Percentiles rank a stretch among this genome's conserved stretches.
These are phyloP conservation scores for Aporophyla lueneburgensis DNA, from an alignment of 2,888 invertebrate genomes.

Conservation along the genomic window DNA sequence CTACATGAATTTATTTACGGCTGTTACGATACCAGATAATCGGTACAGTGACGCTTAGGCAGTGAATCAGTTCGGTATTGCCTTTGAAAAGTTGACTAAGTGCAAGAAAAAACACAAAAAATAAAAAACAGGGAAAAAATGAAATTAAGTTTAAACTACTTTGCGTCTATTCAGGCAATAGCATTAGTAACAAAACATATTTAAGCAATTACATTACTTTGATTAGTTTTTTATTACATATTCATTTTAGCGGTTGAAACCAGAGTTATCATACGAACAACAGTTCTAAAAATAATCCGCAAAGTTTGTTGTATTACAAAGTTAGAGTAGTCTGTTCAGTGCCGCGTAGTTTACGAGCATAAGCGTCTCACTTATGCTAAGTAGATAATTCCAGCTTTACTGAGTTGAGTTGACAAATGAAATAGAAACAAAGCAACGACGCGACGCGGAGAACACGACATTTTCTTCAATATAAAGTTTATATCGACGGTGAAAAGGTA, in stretches of 20 bases:
- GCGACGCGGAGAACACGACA: not conserved
- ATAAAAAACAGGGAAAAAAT: too few relatives aligned
- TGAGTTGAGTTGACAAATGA: constrained; percentile 58
- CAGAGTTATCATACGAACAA: constrained; percentile 35
- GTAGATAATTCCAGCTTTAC: constrained; percentile 59
- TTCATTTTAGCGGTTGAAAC: constrained; percentile 30
- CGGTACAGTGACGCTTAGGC: constrained; percentile 7
- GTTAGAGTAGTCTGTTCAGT: constrained; percentile 51
- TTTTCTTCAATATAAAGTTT: constrained; percentile 28
- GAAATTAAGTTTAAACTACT: not conserved
- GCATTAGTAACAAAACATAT: not conserved
- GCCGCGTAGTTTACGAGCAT: constrained; percentile 53
- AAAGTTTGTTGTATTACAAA: constrained; percentile 60
- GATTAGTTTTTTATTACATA: not conserved
- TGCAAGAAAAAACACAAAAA: not conserved
- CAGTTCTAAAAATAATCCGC: constrained; percentile 48
- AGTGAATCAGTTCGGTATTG: constrained; percentile 39
- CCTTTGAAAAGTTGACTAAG: not conserved
- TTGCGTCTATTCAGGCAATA: not conserved
- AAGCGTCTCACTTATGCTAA: constrained; percentile 67
- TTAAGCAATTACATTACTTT: not conserved
- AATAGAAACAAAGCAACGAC: constrained; percentile 43
- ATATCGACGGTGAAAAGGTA: too few relatives aligned
- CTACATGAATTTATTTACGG: constrained; percentile 67
- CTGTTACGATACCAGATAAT: constrained; percentile 49